These are phyloP conservation scores for Phenacoccus solenopsis DNA, from an alignment of 1,140 invertebrate species.

Conservation along the genomic window DNA sequence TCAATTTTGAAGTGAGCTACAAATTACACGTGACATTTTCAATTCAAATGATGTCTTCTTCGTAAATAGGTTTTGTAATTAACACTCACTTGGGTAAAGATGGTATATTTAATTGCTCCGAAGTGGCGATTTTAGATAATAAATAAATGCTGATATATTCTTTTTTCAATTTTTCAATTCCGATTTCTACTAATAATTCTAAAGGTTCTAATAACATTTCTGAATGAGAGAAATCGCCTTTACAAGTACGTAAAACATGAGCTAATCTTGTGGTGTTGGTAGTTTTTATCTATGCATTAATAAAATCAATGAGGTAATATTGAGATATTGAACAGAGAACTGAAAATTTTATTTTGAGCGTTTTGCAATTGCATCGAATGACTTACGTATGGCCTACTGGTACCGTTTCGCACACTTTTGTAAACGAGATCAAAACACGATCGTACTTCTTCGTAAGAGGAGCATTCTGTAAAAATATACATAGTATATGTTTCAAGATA, in stretches of 20 bases:
- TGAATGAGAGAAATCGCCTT: neutral
- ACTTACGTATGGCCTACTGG: neutral
- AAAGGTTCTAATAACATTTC: constrained; percentile 13
- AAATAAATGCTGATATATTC: constrained; percentile 19
- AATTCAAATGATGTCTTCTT: neutral
- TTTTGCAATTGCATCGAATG: too few relatives aligned
- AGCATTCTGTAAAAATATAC: neutral
- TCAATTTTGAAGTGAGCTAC: too few relatives aligned
- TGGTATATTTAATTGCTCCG: constrained; percentile 5
- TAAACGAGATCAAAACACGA: neutral
- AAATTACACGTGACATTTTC: too few relatives aligned
- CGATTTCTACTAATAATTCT: constrained; percentile 19
- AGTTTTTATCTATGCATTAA: constrained; percentile 1
- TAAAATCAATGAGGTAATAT: neutral
- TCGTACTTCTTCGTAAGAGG: neutral
- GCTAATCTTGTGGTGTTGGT: constrained; percentile 13
- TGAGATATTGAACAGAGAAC: neutral
- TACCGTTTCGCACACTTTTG: neutral
- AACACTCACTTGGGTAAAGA: constrained; percentile 6
- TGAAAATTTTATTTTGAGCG: neutral
- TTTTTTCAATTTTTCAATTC: constrained; percentile 19
- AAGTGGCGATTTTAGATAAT: constrained; percentile 5
- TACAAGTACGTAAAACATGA: neutral
- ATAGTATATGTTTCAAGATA: too few relatives aligned
- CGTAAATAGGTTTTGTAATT: neutral